phyloP scores from a whole-genome alignment of 2,113 vertebrate species.

The Oreochromis spilurus region DNA sequence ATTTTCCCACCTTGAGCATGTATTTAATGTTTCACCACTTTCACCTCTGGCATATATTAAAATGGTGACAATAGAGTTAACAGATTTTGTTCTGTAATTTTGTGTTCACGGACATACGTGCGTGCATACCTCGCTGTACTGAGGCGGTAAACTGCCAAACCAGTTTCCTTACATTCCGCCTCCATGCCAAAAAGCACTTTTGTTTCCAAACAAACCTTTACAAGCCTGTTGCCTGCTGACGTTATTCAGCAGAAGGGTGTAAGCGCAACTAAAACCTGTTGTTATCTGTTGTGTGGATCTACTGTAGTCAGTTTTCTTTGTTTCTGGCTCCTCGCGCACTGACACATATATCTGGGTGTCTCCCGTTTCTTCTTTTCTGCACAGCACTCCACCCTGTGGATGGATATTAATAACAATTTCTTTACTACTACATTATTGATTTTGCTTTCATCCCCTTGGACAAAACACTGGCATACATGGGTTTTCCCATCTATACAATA shows the following conservation, averaged over 20 bases:
- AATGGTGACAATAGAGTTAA: background rate
- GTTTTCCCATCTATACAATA: background rate
- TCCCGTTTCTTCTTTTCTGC: background rate
- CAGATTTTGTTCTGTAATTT: background rate
- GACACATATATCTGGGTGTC: background rate
- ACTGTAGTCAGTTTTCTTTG: background rate
- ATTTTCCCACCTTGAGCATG: background rate
- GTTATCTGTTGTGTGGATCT: background rate
- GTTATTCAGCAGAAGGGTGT: background rate
- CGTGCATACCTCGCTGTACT: background rate
- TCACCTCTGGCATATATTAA: background rate
- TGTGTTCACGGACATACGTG: background rate
- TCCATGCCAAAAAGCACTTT: slow-evolving; percentile 6
- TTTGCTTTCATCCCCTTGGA: background rate
- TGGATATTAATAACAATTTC: background rate
- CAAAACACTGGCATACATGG: background rate
- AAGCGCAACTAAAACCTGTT: slow-evolving; percentile 20
- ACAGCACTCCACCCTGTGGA: background rate
- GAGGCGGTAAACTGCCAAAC: slow-evolving; percentile 33
- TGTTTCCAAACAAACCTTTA: slow-evolving; percentile 21
- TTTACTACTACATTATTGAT: background rate
- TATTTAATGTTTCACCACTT: background rate
- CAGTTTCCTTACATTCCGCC: slow-evolving; percentile 55
- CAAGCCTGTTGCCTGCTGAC: background rate
- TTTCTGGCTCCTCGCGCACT: background rate